phyloP scores from a whole-genome alignment of 2,113 vertebrate genomes.

The Gasterosteus aculeatus region DNA sequence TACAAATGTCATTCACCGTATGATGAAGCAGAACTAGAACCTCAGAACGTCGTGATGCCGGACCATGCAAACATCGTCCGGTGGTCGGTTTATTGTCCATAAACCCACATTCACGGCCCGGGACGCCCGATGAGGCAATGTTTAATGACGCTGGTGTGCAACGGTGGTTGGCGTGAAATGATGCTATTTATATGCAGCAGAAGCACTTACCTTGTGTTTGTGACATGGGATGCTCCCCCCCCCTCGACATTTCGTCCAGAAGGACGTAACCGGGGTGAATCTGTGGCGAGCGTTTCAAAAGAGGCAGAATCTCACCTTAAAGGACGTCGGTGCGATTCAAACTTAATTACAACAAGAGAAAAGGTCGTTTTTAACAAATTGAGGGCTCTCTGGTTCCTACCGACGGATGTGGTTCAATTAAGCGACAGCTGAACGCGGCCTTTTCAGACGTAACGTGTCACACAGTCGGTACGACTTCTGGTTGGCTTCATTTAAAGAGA shows the following conservation, averaged over 20 bases:
- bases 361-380: neutral
- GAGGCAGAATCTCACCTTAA: neutral
- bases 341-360: neutral
- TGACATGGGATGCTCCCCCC: slow-evolving; percentile 21
- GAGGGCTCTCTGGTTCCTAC: too few relatives aligned
- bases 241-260: neutral
- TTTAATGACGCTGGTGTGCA: slow-evolving; percentile 66
- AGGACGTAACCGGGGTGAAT: neutral
- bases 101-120: slow-evolving; percentile 3
- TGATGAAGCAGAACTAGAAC: neutral
- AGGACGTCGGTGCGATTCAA: neutral
- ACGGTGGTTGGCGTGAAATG: slow-evolving; percentile 65
- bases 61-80: slow-evolving; percentile 25
- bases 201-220: slow-evolving; percentile 55
- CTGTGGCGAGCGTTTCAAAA: neutral
- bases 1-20: neutral
- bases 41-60: neutral
- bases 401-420: too few relatives aligned
- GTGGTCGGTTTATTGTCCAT: slow-evolving; percentile 16
- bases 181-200: slow-evolving; percentile 71
- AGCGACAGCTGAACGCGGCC: too few relatives aligned
- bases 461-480: too few relatives aligned
- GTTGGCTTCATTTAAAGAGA: too few relatives aligned
- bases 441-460: too few relatives aligned
- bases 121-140: slow-evolving; percentile 56